Base-by-base conservation (phyloP, 2,797 vertebrate genomes). In the Rhinoraja longicauda region DNA sequence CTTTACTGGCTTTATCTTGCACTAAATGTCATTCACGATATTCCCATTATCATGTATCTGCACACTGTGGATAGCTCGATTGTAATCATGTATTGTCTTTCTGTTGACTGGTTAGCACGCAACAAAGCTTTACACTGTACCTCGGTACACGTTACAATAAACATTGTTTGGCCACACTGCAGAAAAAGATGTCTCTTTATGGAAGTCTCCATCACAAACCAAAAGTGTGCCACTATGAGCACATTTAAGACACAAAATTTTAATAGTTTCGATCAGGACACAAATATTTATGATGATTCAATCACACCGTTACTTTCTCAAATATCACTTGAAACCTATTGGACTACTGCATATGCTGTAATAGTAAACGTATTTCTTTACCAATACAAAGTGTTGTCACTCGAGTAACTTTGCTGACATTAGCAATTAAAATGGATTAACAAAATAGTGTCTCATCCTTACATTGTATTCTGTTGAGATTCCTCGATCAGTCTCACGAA, bases 401-500 rank as follows among this genome's bases (percentile, higher is more conserved):
- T 59, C 57, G 59, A 59, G 29, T 62, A 88, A 13, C 12, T 36
- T 67, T 19, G n/a, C n/a, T 64, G 62, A 86, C 13, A 64, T 84
- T 29, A 84, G 17, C 29, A 86, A 64, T 86, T 62, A 36, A 67
- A 67, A 67, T 32, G n/a, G n/a, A 36, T 88, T n/a, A 64, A 67
- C 62, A 64, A 36, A 4, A 1, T 9, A 36, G n/a, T 36, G 6
- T n/a, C 21, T 88, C 62, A 67, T 24, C 95, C 98, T 97, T 96
- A 99, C 99, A 15, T 97, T 99, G 8, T 98, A 94, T 90, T 99
- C 98, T 1, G 97, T 96, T 0, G 99, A 99, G 75, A 98, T 0
- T 6, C 99, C 99, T 94, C 98, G 94, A 95, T 99, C 99, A 0
- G 98, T 99, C 96, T 99, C 98, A 92, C 98, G 98, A 64, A 99